Percentiles rank a stretch among this genome's conserved stretches.
phyloP scores from a whole-genome alignment of 1,140 invertebrate species.

The Catajapyx aquilonaris region DNA sequence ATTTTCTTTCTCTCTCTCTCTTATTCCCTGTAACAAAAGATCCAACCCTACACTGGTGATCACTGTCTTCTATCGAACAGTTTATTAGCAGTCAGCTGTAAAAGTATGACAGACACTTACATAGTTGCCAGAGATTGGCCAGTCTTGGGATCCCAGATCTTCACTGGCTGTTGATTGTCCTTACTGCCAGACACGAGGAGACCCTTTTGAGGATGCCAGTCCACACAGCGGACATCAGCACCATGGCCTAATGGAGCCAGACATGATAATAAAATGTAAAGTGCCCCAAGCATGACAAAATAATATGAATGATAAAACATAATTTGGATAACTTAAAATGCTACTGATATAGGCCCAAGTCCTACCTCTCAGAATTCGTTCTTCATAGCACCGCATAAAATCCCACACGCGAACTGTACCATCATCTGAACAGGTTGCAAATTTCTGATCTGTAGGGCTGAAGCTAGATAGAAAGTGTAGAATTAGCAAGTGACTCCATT shows the following conservation, averaged over 20 bases:
- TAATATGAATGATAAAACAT: neutral
- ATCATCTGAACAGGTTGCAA: conserved; percentile 97
- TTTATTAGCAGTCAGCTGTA: no score
- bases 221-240: conserved; percentile 97
- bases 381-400: conserved; percentile 91
- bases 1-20: no score
- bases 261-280: conserved; percentile 2
- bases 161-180: conserved; percentile 98
- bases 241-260: conserved; percentile 58
- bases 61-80: no score
- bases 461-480: no score
- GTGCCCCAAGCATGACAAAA: neutral
- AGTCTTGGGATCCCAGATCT: conserved; percentile 96
- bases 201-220: conserved; percentile 97
- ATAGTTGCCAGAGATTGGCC: conserved; percentile 70
- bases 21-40: no score
- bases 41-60: no score
- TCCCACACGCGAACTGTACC: conserved; percentile 97
- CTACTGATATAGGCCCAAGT: conserved; percentile 8
- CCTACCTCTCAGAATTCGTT: conserved; percentile 78
- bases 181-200: conserved; percentile 95
- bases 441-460: conserved; percentile 94
- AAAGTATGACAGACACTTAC: conserved; percentile 22
- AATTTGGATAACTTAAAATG: conserved; percentile 6
- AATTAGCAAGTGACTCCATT: no score